Percentiles rank a stretch among this genome's conserved stretches.
These are phyloP conservation scores for Plutella xylostella DNA, from an alignment of 2,888 invertebrate species.

Conservation along the genomic window DNA sequence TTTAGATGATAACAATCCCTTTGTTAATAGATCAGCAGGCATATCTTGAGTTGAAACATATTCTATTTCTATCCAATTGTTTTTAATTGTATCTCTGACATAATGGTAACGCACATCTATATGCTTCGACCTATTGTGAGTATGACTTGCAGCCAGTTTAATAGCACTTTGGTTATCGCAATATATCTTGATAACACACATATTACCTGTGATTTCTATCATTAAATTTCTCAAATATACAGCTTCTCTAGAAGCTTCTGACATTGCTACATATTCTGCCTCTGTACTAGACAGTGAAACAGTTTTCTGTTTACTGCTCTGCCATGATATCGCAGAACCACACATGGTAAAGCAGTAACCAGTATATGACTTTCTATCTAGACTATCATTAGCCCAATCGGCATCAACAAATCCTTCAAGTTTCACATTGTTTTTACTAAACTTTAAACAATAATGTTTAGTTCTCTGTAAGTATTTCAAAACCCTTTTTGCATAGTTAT, in stretches of 20 bases:
- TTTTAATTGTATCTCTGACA: background rate
- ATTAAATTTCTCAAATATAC: conserved; percentile 7
- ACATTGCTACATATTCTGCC: conserved; percentile 7
- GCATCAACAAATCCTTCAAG: conserved; percentile 8
- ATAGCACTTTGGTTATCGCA: conserved; percentile 2
- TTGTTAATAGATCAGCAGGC: conserved; percentile 2
- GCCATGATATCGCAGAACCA: conserved; percentile 7
- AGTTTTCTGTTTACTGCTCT: conserved; percentile 6
- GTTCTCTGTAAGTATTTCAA: conserved; percentile 16
- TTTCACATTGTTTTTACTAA: conserved; percentile 7
- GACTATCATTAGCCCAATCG: conserved; percentile 8
- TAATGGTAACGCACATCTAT: conserved; percentile 4
- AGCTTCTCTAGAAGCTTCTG: conserved; percentile 8
- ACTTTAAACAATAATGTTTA: conserved; percentile 17
- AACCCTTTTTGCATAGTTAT: conserved; percentile 15
- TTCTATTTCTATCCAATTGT: background rate
- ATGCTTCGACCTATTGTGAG: conserved; percentile 1
- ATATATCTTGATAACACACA: background rate
- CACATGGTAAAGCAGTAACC: conserved; percentile 7
- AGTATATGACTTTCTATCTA: conserved; percentile 7
- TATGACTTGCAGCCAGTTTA: background rate
- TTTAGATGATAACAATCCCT: background rate
- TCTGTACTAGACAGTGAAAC: conserved; percentile 7
- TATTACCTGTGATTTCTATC: conserved; percentile 2
- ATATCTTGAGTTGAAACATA: background rate